Evolutionary conservation across 2,113 vertebrate genomes (phyloP), one percentile per base, ranked within the genome.

Genomic region (Hystrix cristata): DNA sequence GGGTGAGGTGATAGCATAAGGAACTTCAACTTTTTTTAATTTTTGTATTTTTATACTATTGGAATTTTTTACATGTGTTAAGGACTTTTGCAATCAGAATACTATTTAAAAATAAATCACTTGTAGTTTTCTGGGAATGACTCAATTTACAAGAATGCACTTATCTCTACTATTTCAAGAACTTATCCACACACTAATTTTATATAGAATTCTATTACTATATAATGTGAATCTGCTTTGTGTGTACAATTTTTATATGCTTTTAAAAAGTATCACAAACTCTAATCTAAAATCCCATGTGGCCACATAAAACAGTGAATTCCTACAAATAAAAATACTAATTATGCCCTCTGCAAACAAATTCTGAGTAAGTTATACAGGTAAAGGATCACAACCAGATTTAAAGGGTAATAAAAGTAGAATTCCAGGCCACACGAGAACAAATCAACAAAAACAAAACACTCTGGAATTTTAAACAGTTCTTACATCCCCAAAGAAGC

Each of bases 241-340:
- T 43, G 27, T 69, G 11, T 64, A 43, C 4, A 19, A 19, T 59
- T 95, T 90, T 95, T 85, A 94, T 53, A 57, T 78, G 27, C 78
- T 82, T 97, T 95, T 62, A 38, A 93, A 82, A 78, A 59, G 23
- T 38, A 55, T 59, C 48, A 85, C 59, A 86, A 85, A 82, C 57
- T 83, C 55, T 90, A 90, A 94, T 88, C 82, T 95, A 91, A 94
- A 95, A 87, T 86, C 55, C 29, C 55, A 67, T 51, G 74, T 79
- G 55, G 43, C 55, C 55, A 85, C 21, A 72, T 82, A 94, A 96
- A 79, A 83, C 34, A 91, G 90, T 0, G 3, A 90, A 69, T 92
- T 96, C 27, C 62, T 81, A 92, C 27, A 94, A 95, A 86, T 25
- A 89, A 82, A 96, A 89, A 48, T 79, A 79, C 10, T 80, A 78